A percentile compares a stretch with the other conserved stretches of the same genome.
Evolutionary conservation across 2,888 invertebrate genomes (phyloP).

Genomic region (Cantharis flavilabris): DNA sequence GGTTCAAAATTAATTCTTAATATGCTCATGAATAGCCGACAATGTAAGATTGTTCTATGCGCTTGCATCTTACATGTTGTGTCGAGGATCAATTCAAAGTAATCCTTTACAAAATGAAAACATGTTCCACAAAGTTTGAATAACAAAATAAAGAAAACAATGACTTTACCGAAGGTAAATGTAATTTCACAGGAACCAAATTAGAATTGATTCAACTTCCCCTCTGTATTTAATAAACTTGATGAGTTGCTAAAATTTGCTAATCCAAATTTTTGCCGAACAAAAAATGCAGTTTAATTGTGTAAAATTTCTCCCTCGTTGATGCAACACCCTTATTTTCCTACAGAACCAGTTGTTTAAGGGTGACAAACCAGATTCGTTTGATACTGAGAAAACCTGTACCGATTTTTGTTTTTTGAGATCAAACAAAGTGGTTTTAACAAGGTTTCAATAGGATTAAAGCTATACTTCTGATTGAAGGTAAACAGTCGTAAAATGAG

Average conservation of each 20-base stretch:
- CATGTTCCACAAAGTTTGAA: too few species aligned
- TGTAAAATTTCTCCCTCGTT: neutral
- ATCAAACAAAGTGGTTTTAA: neutral
- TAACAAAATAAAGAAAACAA: too few species aligned
- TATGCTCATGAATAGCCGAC: too few species aligned
- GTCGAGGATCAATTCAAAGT: too few species aligned
- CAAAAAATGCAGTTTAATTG: neutral
- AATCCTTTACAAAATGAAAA: too few species aligned
- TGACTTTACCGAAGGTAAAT: too few species aligned
- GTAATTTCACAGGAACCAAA: too few species aligned
- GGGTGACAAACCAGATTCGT: neutral
- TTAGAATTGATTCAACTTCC: too few species aligned
- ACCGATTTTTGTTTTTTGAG: neutral
- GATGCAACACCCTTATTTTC: neutral
- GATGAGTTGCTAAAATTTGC: neutral
- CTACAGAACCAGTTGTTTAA: neutral
- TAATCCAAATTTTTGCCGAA: neutral
- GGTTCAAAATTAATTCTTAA: too few species aligned
- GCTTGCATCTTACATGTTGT: too few species aligned
- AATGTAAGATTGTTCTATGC: too few species aligned
- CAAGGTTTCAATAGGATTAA: neutral
- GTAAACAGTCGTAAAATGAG: conserved; percentile 1
- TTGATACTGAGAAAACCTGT: neutral
- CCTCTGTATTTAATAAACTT: neutral
- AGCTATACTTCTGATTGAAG: neutral